A percentile compares a stretch with the other conserved stretches of the same genome.
Evolutionary conservation across 2,113 vertebrate genomes (phyloP).

Genomic region (Willisornis vidua): DNA sequence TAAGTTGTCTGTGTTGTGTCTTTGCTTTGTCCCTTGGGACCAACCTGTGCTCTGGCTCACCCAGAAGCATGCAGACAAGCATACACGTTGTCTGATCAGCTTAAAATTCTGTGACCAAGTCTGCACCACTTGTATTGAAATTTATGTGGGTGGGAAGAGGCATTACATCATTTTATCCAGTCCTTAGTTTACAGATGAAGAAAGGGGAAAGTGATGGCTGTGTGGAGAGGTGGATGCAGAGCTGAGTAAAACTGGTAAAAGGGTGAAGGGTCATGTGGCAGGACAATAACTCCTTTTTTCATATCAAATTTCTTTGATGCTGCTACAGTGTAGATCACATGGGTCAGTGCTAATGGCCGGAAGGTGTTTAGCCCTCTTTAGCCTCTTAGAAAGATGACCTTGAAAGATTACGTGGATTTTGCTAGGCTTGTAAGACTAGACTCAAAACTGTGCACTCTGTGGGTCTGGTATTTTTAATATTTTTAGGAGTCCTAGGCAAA

Average conservation of each 20-base stretch:
- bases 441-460: background rate
- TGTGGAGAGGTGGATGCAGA: background rate
- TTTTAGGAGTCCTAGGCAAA: background rate
- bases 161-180: background rate
- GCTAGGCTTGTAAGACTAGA: background rate
- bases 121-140: background rate
- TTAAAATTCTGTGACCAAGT: background rate
- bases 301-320: background rate
- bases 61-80: background rate
- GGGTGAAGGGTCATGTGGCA: background rate
- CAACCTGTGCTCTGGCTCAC: background rate
- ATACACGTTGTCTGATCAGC: background rate
- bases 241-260: background rate
- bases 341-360: background rate
- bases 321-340: background rate
- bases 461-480: background rate
- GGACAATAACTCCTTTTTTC: background rate
- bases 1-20: background rate
- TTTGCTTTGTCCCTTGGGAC: background rate
- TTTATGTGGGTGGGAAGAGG: background rate
- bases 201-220: background rate
- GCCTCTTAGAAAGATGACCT: background rate
- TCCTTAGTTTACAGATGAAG: background rate
- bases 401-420: background rate
- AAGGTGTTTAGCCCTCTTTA: background rate